Base-by-base conservation (phyloP, 2,888 invertebrate genomes). In the Noctua comes region DNA sequence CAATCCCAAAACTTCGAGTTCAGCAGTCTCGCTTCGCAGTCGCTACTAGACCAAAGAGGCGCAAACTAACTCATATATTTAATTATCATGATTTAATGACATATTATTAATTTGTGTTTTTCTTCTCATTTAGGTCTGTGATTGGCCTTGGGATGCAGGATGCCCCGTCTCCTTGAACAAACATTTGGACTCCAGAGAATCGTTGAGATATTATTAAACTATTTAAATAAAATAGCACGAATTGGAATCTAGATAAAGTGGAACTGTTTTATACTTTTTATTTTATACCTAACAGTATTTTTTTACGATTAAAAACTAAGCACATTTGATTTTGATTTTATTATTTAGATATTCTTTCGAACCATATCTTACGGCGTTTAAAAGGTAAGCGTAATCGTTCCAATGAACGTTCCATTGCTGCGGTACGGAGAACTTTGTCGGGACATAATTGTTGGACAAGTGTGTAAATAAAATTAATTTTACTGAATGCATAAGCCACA, bases 81-180 rank as follows among this genome's bases (percentile, higher is more conserved):
- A 57, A 3, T 62, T 31, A 21, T 51, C 18, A 40, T 24, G 2
- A n/a, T 24, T 24, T 43, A 24, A 6, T 46, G 6, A 31, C n/a
- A 46, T 46, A 18, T 18, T 54, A 46, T 48, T n/a, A 24, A 82
- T 57, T 21, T 65, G 16, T 82, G 16, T 59, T 1, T 71, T 68
- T 66, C 64, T 79, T 65, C 40, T 75, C 40, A 1, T 91, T 10
- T 90, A 95, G 95, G 94, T 95, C 8, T 95, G 95, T 68, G 95
- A 95, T 82, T 93, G 91, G 92, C 91, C 92, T 1, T 64, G 79
- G 24, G 80, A 87, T 64, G 94, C 95, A 13, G 93, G 93, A 27
- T 95, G 95, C 79, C 80, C 86, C 0, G 77, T 82, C 0, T 88
- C 92, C 4, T 76, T 89, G 73, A 92, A 93, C 89, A 93, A 93